phyloP scores from a whole-genome alignment of 2,797 vertebrate species.

The Hephaestus fuliginosus region DNA sequence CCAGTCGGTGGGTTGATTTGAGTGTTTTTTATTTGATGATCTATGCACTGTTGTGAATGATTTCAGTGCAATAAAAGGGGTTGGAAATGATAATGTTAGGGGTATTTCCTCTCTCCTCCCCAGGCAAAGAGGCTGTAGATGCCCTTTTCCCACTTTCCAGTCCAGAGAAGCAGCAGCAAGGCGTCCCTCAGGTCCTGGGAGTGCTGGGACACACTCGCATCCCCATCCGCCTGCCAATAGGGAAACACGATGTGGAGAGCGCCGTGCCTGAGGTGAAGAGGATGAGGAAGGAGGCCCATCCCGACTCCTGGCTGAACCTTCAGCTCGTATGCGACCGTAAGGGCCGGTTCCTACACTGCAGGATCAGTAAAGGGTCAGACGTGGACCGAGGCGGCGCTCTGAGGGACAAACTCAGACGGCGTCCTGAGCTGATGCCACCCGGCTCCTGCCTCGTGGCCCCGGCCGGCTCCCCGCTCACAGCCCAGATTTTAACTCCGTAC shows the following conservation, averaged over 20 bases:
- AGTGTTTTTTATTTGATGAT: not conserved
- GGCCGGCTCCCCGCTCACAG: constrained; percentile 76
- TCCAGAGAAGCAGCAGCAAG: constrained; percentile 31
- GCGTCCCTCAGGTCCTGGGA: constrained; percentile 78
- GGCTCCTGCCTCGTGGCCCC: constrained; percentile 79
- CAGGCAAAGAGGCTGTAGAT: constrained; percentile 66
- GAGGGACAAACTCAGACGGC: constrained; percentile 67
- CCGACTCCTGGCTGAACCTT: constrained; percentile 83
- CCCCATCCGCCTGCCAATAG: constrained; percentile 79
- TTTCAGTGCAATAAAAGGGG: not conserved
- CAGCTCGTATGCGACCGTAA: constrained; percentile 78
- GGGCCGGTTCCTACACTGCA: constrained; percentile 81
- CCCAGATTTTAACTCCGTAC: constrained; percentile 81
- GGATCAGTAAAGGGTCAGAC: constrained; percentile 76
- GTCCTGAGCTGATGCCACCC: constrained; percentile 75
- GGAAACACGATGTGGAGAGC: constrained; percentile 73
- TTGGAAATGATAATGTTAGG: not conserved
- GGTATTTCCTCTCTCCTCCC: constrained; percentile 29
- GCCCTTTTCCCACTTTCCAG: constrained; percentile 70
- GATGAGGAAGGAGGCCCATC: constrained; percentile 73
- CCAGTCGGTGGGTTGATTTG: constrained; percentile 72
- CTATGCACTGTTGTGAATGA: not conserved
- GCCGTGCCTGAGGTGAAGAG: constrained; percentile 68
- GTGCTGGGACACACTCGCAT: constrained; percentile 82
- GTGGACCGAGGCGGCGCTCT: constrained; percentile 67